A percentile compares a stretch with the other conserved stretches of the same genome.
Evolutionary conservation across 37 sponge, comb jelly and placozoan species (phyloP).

Genomic region (Eunapius fragilis): DNA sequence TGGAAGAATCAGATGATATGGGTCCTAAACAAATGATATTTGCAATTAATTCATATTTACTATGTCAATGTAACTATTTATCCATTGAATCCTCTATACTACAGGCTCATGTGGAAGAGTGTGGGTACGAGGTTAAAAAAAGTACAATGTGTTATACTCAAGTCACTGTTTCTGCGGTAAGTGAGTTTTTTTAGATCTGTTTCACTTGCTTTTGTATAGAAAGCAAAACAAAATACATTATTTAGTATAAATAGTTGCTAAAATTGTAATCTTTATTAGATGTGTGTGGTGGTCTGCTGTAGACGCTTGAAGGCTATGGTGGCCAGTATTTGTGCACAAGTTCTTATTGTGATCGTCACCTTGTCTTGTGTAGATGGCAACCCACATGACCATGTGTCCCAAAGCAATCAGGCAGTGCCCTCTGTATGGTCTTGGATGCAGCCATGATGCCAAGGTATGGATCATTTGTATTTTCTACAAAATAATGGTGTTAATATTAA

Average conservation of each 20-base stretch:
- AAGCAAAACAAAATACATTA: too few relatives aligned
- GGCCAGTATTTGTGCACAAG: neutral
- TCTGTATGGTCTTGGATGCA: constrained; percentile 26
- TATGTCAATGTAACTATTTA: too few relatives aligned
- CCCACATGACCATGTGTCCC: constrained; percentile 21
- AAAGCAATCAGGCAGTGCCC: constrained; percentile 21
- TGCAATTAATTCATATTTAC: too few relatives aligned
- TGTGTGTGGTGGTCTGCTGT: too few relatives aligned
- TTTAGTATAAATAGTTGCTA: too few relatives aligned
- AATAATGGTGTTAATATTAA: too few relatives aligned
- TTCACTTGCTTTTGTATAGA: too few relatives aligned
- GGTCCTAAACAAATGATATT: too few relatives aligned
- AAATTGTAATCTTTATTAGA: too few relatives aligned
- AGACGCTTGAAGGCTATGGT: too few relatives aligned
- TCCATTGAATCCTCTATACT: neutral
- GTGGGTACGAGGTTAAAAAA: neutral
- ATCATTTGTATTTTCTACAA: too few relatives aligned
- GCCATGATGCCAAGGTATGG: constrained; percentile 13
- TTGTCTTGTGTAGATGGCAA: constrained; percentile 1
- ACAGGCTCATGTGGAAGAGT: neutral
- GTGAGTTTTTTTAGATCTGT: neutral
- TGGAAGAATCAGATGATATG: too few relatives aligned
- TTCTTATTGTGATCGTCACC: neutral
- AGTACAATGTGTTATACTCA: constrained; percentile 10
- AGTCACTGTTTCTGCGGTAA: neutral